Evolutionary conservation across 2,888 invertebrate genomes (phyloP).

Genomic region (Psylliodes chrysocephalus): DNA sequence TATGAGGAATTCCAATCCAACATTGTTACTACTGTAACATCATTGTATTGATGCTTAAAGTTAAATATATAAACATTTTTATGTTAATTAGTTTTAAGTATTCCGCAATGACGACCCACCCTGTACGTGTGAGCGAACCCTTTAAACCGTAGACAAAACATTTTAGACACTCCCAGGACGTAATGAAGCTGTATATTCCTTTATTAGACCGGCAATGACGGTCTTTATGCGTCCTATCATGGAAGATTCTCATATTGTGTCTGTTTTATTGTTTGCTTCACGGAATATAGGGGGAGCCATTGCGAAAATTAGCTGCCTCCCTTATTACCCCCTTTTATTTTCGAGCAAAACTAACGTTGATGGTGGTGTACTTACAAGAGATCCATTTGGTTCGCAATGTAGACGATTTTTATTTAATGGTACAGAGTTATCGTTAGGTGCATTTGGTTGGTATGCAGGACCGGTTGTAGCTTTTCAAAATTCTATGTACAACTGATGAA

Average conservation of each 20-base stretch:
- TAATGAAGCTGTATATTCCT: constrained; percentile 60
- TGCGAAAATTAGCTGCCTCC: constrained; percentile 52
- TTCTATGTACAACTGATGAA: too few species aligned
- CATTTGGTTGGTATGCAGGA: background rate
- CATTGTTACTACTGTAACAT: too few species aligned
- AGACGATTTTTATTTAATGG: constrained; percentile 7
- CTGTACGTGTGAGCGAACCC: constrained; percentile 47
- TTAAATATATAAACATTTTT: too few species aligned
- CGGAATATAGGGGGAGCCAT: constrained; percentile 48
- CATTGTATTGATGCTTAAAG: too few species aligned
- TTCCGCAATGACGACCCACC: background rate
- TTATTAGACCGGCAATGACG: constrained; percentile 61
- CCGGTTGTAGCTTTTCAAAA: background rate
- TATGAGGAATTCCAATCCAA: too few species aligned
- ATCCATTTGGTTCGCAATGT: background rate
- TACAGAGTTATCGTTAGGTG: background rate
- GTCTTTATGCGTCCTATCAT: constrained; percentile 59
- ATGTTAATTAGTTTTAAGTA: too few species aligned
- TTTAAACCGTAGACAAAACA: constrained; percentile 54
- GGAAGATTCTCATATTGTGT: constrained; percentile 60
- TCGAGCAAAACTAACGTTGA: constrained; percentile 4
- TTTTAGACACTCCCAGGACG: constrained; percentile 52
- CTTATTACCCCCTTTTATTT: constrained; percentile 25
- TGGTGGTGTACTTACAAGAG: constrained; percentile 12
- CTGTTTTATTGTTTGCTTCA: constrained; percentile 58